These are phyloP conservation scores for Oreamnos americanus DNA, from an alignment of 2,113 vertebrate genomes.

Conservation along the genomic window DNA sequence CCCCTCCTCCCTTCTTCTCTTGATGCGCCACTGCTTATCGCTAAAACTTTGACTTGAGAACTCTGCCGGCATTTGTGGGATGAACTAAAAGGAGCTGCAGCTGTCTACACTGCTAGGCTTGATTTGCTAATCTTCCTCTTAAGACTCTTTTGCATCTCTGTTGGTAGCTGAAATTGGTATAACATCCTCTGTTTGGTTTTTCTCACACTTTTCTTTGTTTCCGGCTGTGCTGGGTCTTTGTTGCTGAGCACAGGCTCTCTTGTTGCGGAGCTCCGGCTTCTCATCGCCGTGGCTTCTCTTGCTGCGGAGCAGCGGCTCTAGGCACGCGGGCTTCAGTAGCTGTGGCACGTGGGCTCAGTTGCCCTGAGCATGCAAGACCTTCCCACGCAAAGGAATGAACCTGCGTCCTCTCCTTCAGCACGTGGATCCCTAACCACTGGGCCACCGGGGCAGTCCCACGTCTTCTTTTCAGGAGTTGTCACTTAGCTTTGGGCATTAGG, in stretches of 20 bases:
- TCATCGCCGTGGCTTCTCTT: neutral
- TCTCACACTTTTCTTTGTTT: neutral
- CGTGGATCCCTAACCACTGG: neutral
- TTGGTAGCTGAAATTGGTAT: neutral
- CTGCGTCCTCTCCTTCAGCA: neutral
- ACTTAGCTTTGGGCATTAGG: neutral
- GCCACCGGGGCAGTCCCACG: rapidly evolving
- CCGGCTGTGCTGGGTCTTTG: neutral
- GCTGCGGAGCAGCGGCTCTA: neutral
- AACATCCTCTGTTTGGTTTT: neutral
- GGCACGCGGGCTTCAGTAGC: neutral
- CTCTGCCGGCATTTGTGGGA: no score
- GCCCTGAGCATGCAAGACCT: neutral
- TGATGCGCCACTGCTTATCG: rapidly evolving
- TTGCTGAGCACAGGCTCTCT: neutral
- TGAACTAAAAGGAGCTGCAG: neutral
- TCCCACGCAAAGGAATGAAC: rapidly evolving
- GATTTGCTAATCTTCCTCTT: neutral
- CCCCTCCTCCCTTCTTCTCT: neutral
- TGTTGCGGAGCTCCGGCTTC: neutral
- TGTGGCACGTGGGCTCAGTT: neutral
- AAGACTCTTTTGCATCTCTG: neutral
- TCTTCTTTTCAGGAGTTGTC: neutral
- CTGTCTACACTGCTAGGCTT: no score
- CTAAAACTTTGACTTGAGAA: neutral